A percentile compares a stretch with the other conserved stretches of the same genome.
phyloP scores from a whole-genome alignment of 2,113 vertebrate species.

The Aptenodytes patagonicus region DNA sequence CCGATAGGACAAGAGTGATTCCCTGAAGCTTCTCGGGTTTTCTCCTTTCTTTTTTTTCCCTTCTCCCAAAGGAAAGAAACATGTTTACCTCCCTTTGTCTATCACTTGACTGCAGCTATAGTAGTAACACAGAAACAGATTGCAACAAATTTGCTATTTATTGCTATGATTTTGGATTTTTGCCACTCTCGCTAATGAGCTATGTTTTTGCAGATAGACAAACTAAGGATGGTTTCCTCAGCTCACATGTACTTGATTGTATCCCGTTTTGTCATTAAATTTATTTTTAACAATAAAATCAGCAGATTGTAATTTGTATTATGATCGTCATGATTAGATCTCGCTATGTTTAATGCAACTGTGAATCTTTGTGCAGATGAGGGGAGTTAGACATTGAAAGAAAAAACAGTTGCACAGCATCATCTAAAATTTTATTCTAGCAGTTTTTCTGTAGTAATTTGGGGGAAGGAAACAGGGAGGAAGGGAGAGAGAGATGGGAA shows the following conservation, averaged over 20 bases:
- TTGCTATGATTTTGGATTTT: conserved; percentile 34
- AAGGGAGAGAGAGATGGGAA: neutral
- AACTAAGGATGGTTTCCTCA: neutral
- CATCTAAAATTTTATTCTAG: neutral
- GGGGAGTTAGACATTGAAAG: neutral
- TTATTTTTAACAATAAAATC: conserved; percentile 55
- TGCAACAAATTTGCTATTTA: conserved; percentile 49
- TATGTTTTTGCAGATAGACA: neutral
- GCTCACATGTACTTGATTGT: neutral
- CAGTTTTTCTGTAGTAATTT: neutral
- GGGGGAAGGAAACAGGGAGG: neutral
- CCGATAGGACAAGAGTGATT: neutral
- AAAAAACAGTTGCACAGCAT: neutral
- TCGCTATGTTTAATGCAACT: neutral
- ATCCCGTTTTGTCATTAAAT: neutral
- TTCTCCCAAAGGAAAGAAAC: neutral
- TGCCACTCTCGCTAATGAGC: conserved; percentile 13
- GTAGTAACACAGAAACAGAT: conserved; percentile 52
- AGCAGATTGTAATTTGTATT: neutral
- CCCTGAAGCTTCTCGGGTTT: neutral
- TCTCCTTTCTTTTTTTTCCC: too few relatives aligned
- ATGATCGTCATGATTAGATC: neutral
- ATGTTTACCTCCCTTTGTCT: conserved; percentile 47
- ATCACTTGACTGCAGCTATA: conserved; percentile 16
- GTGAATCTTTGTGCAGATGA: neutral